These are phyloP conservation scores for Belgica antarctica DNA, from an alignment of 2,888 invertebrate species.

Conservation along the genomic window DNA sequence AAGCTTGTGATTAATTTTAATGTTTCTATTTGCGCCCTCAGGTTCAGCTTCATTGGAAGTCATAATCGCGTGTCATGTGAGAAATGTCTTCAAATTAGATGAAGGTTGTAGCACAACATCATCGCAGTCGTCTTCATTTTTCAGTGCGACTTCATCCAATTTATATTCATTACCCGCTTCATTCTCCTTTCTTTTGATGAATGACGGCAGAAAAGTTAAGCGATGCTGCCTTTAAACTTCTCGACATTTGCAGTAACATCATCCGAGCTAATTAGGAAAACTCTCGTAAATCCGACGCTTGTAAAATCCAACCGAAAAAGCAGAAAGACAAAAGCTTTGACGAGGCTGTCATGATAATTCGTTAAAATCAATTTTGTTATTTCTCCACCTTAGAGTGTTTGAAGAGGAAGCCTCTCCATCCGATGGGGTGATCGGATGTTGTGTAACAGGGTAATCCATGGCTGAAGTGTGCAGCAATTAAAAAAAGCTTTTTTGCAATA, in stretches of 20 bases:
- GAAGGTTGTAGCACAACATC: background rate
- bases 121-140: background rate
- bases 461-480: no score
- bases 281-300: background rate
- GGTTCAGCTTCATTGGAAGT: background rate
- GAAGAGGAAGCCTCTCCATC: background rate
- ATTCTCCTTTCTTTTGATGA: no score
- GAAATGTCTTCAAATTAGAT: background rate
- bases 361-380: background rate
- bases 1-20: no score
- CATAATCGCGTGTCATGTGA: background rate
- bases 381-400: background rate
- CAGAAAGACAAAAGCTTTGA: background rate
- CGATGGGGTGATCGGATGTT: no score
- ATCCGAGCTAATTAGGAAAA: background rate
- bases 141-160: background rate
- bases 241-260: background rate
- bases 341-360: background rate
- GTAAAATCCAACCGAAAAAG: background rate
- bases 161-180: background rate
- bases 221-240: no score
- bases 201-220: background rate
- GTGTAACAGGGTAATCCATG: no score
- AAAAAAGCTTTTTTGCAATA: no score
- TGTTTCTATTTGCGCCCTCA: background rate